A percentile compares a stretch with the other conserved stretches of the same genome.
These are phyloP conservation scores for Rhinichthys osculus DNA, from an alignment of 2,797 vertebrate genomes.

Conservation along the genomic window DNA sequence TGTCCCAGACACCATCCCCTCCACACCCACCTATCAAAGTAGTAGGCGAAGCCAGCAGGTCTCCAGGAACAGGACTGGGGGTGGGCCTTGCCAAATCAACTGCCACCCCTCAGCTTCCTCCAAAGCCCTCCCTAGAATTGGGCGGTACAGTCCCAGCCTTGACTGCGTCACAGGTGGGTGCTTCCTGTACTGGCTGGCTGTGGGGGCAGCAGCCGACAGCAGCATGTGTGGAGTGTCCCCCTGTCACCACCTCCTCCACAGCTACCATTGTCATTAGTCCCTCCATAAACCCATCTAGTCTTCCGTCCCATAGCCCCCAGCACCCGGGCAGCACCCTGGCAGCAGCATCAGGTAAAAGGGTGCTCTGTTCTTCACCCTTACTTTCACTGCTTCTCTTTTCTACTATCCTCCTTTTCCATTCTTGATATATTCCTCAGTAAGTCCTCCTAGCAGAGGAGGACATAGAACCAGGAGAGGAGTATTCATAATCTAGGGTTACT, in stretches of 20 bases:
- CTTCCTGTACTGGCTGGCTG: constrained; percentile 74
- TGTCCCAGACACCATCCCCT: constrained; percentile 94
- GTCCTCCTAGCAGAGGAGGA: constrained; percentile 12
- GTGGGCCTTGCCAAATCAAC: constrained; percentile 79
- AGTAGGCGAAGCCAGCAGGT: constrained; percentile 86
- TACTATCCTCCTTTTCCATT: constrained; percentile 67
- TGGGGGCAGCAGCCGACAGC: constrained; percentile 85
- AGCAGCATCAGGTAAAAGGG: constrained; percentile 99
- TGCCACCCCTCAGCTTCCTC: constrained; percentile 94
- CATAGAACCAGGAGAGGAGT: constrained; percentile 19
- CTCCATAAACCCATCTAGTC: constrained; percentile 92
- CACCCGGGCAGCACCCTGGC: constrained; percentile 96
- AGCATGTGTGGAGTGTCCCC: constrained; percentile 95
- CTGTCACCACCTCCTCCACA: constrained; percentile 82
- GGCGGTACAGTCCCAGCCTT: constrained; percentile 91
- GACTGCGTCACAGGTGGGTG: constrained; percentile 99
- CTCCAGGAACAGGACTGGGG: constrained; percentile 84
- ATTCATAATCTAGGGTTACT: not conserved
- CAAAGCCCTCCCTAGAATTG: constrained; percentile 98
- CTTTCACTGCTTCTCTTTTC: constrained; percentile 73
- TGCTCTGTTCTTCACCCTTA: constrained; percentile 74
- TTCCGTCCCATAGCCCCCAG: constrained; percentile 91
- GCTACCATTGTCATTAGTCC: constrained; percentile 88
- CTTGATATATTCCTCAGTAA: constrained; percentile 33
- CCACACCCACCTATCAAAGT: constrained; percentile 94